Base-by-base conservation (phyloP, 2,797 vertebrate species). In the Poeciliopsis gracilis region DNA sequence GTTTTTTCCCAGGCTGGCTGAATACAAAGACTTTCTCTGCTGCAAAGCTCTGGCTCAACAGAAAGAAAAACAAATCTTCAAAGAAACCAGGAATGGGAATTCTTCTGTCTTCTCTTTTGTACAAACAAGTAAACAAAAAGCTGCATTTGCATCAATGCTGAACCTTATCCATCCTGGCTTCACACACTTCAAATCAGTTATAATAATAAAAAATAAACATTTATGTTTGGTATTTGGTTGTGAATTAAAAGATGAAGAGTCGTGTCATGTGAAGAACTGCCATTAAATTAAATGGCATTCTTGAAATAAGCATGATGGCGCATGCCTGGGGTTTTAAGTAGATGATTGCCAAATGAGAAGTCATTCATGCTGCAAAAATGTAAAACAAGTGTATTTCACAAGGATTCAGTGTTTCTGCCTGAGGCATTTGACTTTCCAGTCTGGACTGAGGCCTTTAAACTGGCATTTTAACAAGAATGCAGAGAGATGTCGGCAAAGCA, bases 361-460 rank as follows among this genome's bases (percentile, higher is more conserved):
- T 25, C 30, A 53, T 51, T 82, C 46, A 70, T 51, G 69, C 16
- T 3, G 0, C 13, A 79, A 63, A 72, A 38, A 47, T 33, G 61
- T 25, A 71, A 84, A 82, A 63, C 69, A 85, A 88, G 83, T 78
- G 77, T 36, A 78, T 83, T 86, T 89, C 81, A 85, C 38, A 15
- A 79, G 45, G 73, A 82, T 78, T 78, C 86, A 81, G 75, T 87
- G 41, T 18, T 76, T 76, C 76, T 77, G 73, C 69, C 74, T 11
- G 51, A 80, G 59, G 63, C 73, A 36, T 25, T 67, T 71, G 83
- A 66, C 55, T 82, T 79, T 86, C 81, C 43, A 75, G 79, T 77
- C 77, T 77, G 23, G 86, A 87, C n/a, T 6, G 0, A 13, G 18
- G 57, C 67, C 88, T 87, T 82, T 67, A 86, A 85, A 84, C 51